These are phyloP conservation scores for Microcebus jonahi DNA, from an alignment of 2,113 vertebrate species.

Conservation along the genomic window DNA sequence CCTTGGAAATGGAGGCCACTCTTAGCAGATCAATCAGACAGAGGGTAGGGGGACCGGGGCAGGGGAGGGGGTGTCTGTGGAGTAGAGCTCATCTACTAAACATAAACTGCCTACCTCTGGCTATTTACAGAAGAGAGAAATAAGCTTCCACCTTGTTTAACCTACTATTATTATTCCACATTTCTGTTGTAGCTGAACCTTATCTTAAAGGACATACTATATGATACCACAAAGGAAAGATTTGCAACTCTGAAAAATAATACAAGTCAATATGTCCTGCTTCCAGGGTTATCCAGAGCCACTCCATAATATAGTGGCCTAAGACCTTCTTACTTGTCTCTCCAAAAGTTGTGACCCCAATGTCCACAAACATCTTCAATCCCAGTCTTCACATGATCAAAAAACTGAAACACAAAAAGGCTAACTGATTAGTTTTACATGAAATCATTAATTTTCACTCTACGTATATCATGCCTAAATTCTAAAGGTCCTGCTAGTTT, in stretches of 20 bases:
- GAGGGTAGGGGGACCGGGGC: neutral
- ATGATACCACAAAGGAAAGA: neutral
- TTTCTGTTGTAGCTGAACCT: neutral
- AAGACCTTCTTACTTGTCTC: slow-evolving; percentile 93
- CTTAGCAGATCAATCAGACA: neutral
- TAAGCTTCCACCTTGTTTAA: neutral
- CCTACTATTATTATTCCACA: neutral
- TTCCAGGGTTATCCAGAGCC: neutral
- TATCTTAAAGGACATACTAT: neutral
- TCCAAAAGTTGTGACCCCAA: slow-evolving; percentile 98
- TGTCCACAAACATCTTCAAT: slow-evolving; percentile 98
- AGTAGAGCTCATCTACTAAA: neutral
- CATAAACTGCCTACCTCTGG: neutral
- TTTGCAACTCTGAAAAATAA: neutral
- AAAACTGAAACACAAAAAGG: slow-evolving; percentile 87
- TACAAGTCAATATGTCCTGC: too few species aligned
- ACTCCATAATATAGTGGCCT: neutral
- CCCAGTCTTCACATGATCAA: slow-evolving; percentile 96
- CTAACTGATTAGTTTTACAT: neutral
- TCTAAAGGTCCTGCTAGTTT: neutral
- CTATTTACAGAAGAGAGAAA: neutral
- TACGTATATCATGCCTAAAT: neutral
- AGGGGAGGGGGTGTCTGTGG: neutral
- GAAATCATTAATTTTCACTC: neutral
- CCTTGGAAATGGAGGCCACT: neutral